Evolutionary conservation across 2,888 invertebrate species (phyloP), one percentile per base, ranked within the genome.

Genomic region (Chorisops tibialis): DNA sequence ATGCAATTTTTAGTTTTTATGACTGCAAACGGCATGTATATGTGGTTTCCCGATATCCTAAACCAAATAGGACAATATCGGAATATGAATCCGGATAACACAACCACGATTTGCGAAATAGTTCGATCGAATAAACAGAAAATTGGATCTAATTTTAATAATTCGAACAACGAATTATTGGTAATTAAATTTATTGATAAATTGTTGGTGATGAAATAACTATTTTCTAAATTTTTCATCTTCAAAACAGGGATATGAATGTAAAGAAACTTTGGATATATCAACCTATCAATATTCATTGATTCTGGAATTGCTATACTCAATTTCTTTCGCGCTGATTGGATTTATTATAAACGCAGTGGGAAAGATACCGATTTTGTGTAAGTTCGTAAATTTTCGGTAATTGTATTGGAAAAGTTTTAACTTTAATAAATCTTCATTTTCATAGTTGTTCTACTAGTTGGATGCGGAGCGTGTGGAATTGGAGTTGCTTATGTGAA

Each of bases 11-110:
- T 69, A 43, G 73, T 74, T 3, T 75, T 73, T 62, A 66, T 70
- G 6, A 74, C 74, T 22, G 74, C 72, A 11, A 72, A 74, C 64
- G 73, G 74, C 21, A 70, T 77, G 70, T 73, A 75, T 43, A 73
- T 77, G 71, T 77, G 75, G 74, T 74, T 76, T 59, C 75, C 75
- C 3, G 70, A 74, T 51, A 74, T 77, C 12, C 64, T 76, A 30
- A 75, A 76, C 62, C 71, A 71, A 48, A 69, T 74, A 35, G 71
- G 70, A 0, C 71, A 72, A 22, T 75, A 69, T 62, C 69, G 70
- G 41, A 68, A 68, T 4, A 65, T 68, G 24, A 65, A 74, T 62
- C 73, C 74, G 0, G 66, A 65, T 14, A 67, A 70, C 39, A 64
- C 60, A 9, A 70, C 72, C 1, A 70, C 71, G n/a, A 71, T 75